These are phyloP conservation scores for Enteromius thamalakanensis DNA, from an alignment of 2,797 vertebrate genomes.

Conservation along the genomic window DNA sequence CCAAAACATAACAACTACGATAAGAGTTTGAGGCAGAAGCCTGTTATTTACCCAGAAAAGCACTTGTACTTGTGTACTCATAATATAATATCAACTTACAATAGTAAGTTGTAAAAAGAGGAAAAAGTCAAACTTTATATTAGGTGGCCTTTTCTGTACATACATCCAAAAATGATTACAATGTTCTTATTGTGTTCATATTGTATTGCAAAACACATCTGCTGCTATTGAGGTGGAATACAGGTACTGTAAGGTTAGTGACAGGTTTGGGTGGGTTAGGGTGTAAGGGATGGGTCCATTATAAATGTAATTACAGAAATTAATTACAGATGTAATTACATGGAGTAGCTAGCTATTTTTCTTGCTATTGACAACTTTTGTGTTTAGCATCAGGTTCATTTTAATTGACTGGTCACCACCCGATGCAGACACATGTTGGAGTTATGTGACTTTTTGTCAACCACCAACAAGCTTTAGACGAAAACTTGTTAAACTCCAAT, in stretches of 20 bases:
- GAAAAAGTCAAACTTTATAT: neutral
- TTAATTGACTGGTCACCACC: slow-evolving; percentile 15
- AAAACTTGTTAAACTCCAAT: slow-evolving; percentile 26
- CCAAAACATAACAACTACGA: neutral
- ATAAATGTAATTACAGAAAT: neutral
- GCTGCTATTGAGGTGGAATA: neutral
- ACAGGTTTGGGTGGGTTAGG: neutral
- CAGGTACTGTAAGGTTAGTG: neutral
- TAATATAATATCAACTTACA: neutral
- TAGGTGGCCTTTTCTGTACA: neutral
- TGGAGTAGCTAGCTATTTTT: neutral
- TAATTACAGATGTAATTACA: neutral
- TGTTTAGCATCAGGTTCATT: neutral
- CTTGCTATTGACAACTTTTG: neutral
- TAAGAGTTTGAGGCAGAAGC: neutral
- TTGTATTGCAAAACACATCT: neutral
- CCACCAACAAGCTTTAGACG: neutral
- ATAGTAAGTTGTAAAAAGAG: neutral
- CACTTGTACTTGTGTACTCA: neutral
- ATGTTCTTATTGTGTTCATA: neutral
- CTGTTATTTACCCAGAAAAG: neutral
- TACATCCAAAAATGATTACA: neutral
- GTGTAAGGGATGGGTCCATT: neutral
- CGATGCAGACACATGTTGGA: neutral
- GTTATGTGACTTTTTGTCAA: neutral